Evolutionary conservation across 2,797 vertebrate genomes (phyloP).

Genomic region (Gorsachius magnificus): DNA sequence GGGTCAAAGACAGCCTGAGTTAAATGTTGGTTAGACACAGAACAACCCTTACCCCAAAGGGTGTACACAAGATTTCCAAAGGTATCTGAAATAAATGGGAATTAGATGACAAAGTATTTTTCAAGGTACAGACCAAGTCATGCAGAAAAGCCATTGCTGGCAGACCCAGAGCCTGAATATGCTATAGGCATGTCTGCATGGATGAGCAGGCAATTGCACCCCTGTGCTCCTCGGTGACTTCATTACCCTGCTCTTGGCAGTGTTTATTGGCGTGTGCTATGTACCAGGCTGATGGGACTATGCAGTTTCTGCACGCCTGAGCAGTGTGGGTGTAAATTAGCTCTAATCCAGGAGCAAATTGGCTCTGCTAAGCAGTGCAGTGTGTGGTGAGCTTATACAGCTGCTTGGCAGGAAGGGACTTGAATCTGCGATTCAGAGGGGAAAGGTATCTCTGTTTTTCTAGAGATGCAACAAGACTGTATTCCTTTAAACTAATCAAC

Average conservation of each 20-base stretch:
- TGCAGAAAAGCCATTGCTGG: background rate
- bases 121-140: background rate
- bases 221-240: background rate
- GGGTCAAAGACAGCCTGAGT: background rate
- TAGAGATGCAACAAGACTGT: background rate
- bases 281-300: background rate
- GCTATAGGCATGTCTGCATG: background rate
- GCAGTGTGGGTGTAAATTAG: slow-evolving; percentile 5
- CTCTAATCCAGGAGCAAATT: slow-evolving; percentile 1
- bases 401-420: background rate
- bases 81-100: background rate
- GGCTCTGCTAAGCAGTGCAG: background rate
- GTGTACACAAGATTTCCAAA: background rate
- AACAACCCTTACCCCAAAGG: background rate
- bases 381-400: background rate
- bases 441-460: background rate
- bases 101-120: slow-evolving; percentile 1
- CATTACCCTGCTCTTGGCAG: background rate
- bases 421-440: background rate
- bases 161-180: background rate
- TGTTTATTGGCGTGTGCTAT: background rate
- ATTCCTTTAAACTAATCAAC: background rate
- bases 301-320: background rate
- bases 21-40: background rate
- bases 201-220: background rate